Conservation (phyloP, 2,797 vertebrate genomes). For the Clangula hyemalis region DNA sequence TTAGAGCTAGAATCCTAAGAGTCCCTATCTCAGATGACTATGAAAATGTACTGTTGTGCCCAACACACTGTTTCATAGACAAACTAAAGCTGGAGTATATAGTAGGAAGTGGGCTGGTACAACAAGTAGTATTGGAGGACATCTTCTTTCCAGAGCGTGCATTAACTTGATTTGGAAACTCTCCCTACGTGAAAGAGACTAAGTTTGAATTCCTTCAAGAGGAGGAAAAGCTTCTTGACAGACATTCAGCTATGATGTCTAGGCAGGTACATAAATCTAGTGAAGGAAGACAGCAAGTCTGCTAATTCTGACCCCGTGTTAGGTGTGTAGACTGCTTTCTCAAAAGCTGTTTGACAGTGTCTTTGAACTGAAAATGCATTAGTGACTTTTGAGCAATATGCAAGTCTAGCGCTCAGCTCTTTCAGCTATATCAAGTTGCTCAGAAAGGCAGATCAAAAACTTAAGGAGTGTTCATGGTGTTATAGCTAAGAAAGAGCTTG, state of each 20-base stretch:
- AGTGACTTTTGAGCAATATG: neutral
- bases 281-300: neutral
- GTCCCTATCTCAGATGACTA: accelerated
- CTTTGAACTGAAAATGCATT: neutral
- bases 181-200: neutral
- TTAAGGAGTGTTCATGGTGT: neutral
- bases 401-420: neutral
- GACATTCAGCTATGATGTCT: neutral
- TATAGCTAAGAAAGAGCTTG: neutral
- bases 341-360: neutral
- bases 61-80: accelerated
- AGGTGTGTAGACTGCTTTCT: neutral
- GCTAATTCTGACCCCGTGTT: neutral
- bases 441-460: neutral
- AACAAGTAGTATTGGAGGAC: neutral
- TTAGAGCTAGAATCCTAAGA: neutral
- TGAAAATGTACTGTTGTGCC: neutral
- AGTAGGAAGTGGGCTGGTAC: neutral
- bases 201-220: neutral
- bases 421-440: neutral
- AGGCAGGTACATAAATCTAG: neutral
- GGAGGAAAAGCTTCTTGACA: neutral
- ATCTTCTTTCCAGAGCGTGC: neutral
- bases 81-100: neutral
- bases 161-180: neutral